Base-by-base conservation (phyloP, 1,140 invertebrate species). In the Penaeus indicus region DNA sequence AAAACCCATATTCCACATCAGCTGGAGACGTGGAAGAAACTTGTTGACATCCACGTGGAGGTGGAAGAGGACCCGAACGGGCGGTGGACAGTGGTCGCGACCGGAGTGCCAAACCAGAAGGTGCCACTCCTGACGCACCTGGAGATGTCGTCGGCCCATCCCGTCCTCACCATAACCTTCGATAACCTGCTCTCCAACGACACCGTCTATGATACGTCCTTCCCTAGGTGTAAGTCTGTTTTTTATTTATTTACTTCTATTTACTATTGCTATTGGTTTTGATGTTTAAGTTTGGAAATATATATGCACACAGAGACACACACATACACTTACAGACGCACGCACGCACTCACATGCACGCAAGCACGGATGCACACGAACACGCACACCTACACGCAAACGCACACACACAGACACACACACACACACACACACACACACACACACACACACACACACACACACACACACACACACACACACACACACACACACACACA, bases 41-140 rank as follows among this genome's bases (percentile, higher is more conserved):
- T 92, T 38, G 22, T 85, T 11, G 78, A 90, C 85, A 63, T 89
- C 81, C 42, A 64, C 61, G 18, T 78, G 69, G 83, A 67, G 87
- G 16, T 92, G 89, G 90, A 79, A 32, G 47, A 90, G 38, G 81
- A 90, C 54, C 79, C 54, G n/a, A 25, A 67, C 18, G 86, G 85
- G 8, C 63, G 83, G 61, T 90, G 89, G 89, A 84, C 38, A 13
- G 75, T 90, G 16, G 82, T 78, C 22, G 84, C 89, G 18, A 84
- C 69, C 16, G 80, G 82, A 16, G 42, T 63, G 8, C 85, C 86
- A 16, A 80, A 69, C 32, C 79, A 88, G 84, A 81, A 85, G 13
- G 42, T 78, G 25, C 86, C 89, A 19, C 82, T 88, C 25, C 62
- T 84, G 67, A 88, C 85, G 19, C 47, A 72, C 25, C 47, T 90